phyloP scores from a whole-genome alignment of 2,113 vertebrate species.

The Plotosus lineatus region DNA sequence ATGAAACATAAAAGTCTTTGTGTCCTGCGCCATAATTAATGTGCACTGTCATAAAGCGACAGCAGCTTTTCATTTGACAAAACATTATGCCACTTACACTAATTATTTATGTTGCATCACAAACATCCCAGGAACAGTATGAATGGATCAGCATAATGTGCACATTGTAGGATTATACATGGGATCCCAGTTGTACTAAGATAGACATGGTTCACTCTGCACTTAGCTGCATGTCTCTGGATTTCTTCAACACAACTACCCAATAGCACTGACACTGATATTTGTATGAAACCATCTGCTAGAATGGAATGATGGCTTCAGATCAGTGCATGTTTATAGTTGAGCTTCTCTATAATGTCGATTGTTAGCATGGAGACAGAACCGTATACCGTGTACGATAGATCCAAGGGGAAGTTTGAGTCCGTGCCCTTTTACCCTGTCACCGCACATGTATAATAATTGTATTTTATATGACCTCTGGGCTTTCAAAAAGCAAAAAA shows the following conservation, averaged over 20 bases:
- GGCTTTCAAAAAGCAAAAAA: not conserved
- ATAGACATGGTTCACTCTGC: conserved; percentile 5
- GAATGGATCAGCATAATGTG: conserved; percentile 12
- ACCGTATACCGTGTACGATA: not conserved
- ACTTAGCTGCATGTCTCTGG: conserved; percentile 2
- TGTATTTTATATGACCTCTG: not conserved
- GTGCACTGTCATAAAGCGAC: not conserved
- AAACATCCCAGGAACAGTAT: conserved; percentile 6
- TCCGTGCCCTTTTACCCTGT: conserved; percentile 6
- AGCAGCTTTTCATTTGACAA: conserved; percentile 32
- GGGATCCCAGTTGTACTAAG: conserved; percentile 8
- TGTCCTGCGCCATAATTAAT: conserved; percentile 12
- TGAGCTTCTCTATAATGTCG: not conserved
- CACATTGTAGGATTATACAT: not conserved
- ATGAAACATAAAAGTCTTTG: conserved; percentile 9
- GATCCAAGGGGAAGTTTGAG: not conserved
- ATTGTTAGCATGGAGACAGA: conserved; percentile 22
- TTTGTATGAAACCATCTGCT: conserved; percentile 10
- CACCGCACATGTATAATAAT: conserved; percentile 1
- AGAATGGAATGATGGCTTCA: not conserved
- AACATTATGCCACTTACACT: conserved; percentile 25
- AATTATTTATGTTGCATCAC: conserved; percentile 36
- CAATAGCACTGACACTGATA: not conserved
- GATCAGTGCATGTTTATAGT: not conserved
- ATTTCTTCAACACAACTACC: not conserved